Conservation (phyloP, 2,888 invertebrate species). For the Reticulitermes lucifugus region DNA sequence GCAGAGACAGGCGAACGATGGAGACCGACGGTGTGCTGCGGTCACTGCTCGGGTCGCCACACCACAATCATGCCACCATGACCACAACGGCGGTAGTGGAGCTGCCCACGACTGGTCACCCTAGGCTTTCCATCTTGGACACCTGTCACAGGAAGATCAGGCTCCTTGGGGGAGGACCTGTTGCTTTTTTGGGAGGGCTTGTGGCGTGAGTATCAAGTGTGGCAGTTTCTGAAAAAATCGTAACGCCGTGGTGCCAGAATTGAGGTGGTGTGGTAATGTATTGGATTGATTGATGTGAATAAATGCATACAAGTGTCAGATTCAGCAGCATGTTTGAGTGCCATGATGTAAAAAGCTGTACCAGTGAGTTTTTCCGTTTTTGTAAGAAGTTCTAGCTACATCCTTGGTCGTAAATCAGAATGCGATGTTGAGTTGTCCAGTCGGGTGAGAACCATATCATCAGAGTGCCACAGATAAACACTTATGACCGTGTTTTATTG, state of each 20-base stretch:
- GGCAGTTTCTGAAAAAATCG: neutral
- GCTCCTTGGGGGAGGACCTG: conserved; percentile 75
- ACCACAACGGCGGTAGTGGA: conserved; percentile 58
- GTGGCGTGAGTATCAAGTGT: conserved; percentile 74
- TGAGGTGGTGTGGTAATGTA: neutral
- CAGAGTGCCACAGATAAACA: too few species aligned
- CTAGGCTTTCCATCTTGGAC: conserved; percentile 72
- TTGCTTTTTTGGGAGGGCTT: conserved; percentile 75
- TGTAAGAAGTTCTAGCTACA: too few species aligned
- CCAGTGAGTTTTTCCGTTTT: too few species aligned
- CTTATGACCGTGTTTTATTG: too few species aligned
- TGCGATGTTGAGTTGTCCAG: too few species aligned
- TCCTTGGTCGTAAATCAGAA: too few species aligned
- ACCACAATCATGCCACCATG: conserved; percentile 48
- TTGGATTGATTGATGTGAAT: too few species aligned
- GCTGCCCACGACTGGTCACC: conserved; percentile 63
- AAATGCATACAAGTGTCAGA: too few species aligned
- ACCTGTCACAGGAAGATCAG: conserved; percentile 80
- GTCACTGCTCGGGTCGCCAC: conserved; percentile 63
- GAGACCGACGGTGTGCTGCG: conserved; percentile 64
- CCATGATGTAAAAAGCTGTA: too few species aligned
- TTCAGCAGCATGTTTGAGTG: too few species aligned
- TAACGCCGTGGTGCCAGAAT: neutral
- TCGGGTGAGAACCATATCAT: too few species aligned
- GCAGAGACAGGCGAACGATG: conserved; percentile 59